These are phyloP conservation scores for Melanogrammus aeglefinus DNA, from an alignment of 2,797 vertebrate species.

Conservation along the genomic window DNA sequence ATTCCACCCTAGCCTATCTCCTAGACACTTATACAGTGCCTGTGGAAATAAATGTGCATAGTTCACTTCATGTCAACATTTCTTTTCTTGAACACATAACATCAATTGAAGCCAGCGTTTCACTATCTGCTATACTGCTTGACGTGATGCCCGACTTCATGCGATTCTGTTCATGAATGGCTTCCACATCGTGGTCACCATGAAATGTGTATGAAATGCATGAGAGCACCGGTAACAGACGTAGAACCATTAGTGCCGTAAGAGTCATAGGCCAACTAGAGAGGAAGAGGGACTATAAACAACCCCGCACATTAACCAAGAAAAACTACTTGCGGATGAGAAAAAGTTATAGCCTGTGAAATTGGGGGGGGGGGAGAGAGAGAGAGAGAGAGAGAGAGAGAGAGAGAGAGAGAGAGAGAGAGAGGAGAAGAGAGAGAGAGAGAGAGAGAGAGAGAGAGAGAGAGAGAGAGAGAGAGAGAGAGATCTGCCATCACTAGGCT, in stretches of 20 bases:
- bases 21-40: slow-evolving; percentile 9
- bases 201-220: too few species aligned
- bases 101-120: too few species aligned
- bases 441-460: neutral
- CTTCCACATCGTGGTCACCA: too few species aligned
- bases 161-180: too few species aligned
- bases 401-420: slow-evolving; percentile 20
- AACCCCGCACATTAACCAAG: slow-evolving; percentile 26
- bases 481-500: slow-evolving; percentile 51
- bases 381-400: slow-evolving; percentile 23
- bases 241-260: too few species aligned
- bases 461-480: slow-evolving; percentile 31
- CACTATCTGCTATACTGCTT: too few species aligned
- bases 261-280: too few species aligned
- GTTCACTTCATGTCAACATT: slow-evolving; percentile 3
- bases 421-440: slow-evolving; percentile 6
- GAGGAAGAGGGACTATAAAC: too few species aligned
- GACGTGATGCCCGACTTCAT: neutral
- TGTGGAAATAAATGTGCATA: too few species aligned
- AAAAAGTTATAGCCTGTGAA: too few species aligned
- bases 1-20: slow-evolving; percentile 17
- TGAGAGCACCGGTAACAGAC: too few species aligned
- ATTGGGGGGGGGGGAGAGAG: slow-evolving; percentile 12
- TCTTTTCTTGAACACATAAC: neutral
- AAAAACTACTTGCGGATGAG: slow-evolving; percentile 17